Percentiles rank a stretch among this genome's conserved stretches.
Evolutionary conservation across 2,888 invertebrate genomes (phyloP).

Genomic region (Marasmarcha lunaedactyla): DNA sequence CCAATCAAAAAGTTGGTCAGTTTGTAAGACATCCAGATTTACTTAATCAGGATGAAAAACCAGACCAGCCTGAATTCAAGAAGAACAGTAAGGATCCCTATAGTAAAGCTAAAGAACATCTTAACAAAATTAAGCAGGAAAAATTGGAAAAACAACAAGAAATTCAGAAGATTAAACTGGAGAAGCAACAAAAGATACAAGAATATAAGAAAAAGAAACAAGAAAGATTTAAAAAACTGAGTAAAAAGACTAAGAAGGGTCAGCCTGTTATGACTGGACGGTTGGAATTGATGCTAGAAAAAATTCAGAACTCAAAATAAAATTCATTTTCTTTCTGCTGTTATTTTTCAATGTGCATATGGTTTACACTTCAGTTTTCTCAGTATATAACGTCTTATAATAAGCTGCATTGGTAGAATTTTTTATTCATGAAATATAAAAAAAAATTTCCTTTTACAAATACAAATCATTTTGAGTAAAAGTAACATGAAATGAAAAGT

Average conservation of each 20-base stretch:
- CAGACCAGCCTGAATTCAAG: constrained; percentile 4
- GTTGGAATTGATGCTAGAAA: constrained; percentile 80
- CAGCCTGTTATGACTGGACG: constrained; percentile 89
- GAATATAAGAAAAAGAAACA: constrained; percentile 78
- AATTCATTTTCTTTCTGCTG: constrained; percentile 9
- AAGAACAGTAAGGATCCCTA: constrained; percentile 44
- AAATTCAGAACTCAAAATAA: constrained; percentile 70
- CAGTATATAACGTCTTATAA: too few species aligned
- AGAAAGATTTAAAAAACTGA: constrained; percentile 78
- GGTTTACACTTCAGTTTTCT: too few species aligned
- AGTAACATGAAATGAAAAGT: too few species aligned
- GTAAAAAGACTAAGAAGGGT: constrained; percentile 82
- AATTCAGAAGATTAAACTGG: constrained; percentile 55
- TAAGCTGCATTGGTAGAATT: too few species aligned
- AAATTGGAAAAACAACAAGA: constrained; percentile 63
- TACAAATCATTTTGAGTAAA: too few species aligned
- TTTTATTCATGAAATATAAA: too few species aligned
- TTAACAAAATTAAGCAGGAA: constrained; percentile 65
- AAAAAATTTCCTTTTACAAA: too few species aligned
- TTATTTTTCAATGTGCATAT: too few species aligned
- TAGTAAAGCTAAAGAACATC: constrained; percentile 65
- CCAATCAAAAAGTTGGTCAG: constrained; percentile 29
- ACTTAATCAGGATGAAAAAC: constrained; percentile 29
- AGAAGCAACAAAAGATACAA: constrained; percentile 72
- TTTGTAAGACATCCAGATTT: constrained; percentile 57